A percentile compares a stretch with the other conserved stretches of the same genome.
Conservation (phyloP, 2,113 vertebrate species). For the Ptychochromis oligacanthus region DNA sequence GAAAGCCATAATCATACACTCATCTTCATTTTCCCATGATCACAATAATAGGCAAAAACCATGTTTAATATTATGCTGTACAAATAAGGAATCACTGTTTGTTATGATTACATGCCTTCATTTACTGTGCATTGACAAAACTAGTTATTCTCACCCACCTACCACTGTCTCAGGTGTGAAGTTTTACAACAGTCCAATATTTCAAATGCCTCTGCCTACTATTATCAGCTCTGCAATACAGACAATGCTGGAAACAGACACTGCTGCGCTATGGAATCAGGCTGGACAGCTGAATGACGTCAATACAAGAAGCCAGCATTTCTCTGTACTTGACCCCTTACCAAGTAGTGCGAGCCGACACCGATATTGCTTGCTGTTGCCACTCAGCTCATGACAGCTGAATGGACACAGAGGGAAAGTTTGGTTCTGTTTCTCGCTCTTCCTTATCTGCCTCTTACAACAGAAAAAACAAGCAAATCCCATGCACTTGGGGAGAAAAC, state of each 20-base stretch:
- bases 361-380: constrained; percentile 56
- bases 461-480: constrained; percentile 67
- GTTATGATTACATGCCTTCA: background rate
- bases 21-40: background rate
- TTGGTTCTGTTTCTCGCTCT: constrained; percentile 63
- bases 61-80: background rate
- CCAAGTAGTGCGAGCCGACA: constrained; percentile 23
- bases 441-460: constrained; percentile 56
- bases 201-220: constrained; percentile 8
- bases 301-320: constrained; percentile 45
- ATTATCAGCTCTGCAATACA: constrained; percentile 22
- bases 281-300: constrained; percentile 50
- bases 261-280: constrained; percentile 27
- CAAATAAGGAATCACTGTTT: background rate
- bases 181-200: constrained; percentile 20
- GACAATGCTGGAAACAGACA: constrained; percentile 10
- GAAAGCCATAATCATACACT: background rate
- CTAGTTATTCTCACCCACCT: background rate
- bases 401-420: constrained; percentile 68
- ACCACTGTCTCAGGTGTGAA: background rate
- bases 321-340: constrained; percentile 62
- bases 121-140: background rate
- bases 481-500: constrained; percentile 57
- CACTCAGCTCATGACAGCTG: constrained; percentile 63
- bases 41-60: background rate